Conservation (phyloP, 1,140 invertebrate species). For the Drosophila kohkoa region DNA sequence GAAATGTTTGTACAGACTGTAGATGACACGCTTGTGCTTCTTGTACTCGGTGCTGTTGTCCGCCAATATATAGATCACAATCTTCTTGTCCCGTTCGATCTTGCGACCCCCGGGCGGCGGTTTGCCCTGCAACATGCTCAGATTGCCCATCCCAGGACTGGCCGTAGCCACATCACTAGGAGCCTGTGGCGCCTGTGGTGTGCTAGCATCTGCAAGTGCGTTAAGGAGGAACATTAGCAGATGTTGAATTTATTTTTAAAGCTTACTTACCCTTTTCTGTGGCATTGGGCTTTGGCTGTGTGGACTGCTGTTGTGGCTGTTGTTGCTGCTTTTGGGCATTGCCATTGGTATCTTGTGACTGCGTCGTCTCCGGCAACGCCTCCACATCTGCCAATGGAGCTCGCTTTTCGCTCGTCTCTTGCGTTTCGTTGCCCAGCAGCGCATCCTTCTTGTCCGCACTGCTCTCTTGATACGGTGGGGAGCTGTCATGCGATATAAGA, state of each 20-base stretch:
- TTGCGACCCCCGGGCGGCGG: constrained; percentile 76
- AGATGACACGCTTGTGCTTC: constrained; percentile 81
- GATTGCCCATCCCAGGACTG: constrained; percentile 62
- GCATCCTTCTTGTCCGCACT: constrained; percentile 80
- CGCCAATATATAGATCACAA: constrained; percentile 81
- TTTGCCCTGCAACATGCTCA: constrained; percentile 79
- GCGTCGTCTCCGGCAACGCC: constrained; percentile 57
- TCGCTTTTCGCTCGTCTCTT: constrained; percentile 57
- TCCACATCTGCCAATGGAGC: constrained; percentile 82
- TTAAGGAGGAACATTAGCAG: neutral
- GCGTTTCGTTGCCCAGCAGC: constrained; percentile 52
- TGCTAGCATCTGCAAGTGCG: constrained; percentile 56
- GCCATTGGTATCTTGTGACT: constrained; percentile 56
- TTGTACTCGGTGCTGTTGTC: constrained; percentile 83
- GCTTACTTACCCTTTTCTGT: constrained; percentile 56
- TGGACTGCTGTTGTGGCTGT: constrained; percentile 45
- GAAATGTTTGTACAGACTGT: constrained; percentile 78
- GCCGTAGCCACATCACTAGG: constrained; percentile 55
- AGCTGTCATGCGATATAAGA: constrained; percentile 73
- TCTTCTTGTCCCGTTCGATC: constrained; percentile 83
- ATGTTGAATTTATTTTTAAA: too few species aligned
- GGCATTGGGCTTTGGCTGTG: constrained; percentile 44
- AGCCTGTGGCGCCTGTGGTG: constrained; percentile 60
- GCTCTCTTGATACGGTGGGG: constrained; percentile 86
- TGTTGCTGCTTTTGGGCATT: constrained; percentile 54